Conservation (phyloP, 2,888 invertebrate genomes). For the Noctuana brunneofusca region DNA sequence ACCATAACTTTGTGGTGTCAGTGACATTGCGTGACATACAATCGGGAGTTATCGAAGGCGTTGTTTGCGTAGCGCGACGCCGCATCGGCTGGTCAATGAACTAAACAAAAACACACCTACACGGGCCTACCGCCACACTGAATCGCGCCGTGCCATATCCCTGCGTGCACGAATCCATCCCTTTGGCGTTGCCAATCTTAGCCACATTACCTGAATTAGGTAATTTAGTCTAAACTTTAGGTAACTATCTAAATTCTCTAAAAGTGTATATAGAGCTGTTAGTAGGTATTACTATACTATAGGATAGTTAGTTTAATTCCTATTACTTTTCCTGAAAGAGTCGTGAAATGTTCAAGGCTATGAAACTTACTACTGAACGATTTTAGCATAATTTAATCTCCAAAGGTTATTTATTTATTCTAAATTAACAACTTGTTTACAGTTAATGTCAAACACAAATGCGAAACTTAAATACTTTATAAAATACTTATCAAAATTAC, state of each 20-base stretch:
- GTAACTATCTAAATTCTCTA: background rate
- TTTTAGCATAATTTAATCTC: too few relatives aligned
- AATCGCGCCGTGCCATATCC: constrained; percentile 41
- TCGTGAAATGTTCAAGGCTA: too few relatives aligned
- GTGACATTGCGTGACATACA: constrained; percentile 73
- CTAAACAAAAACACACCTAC: constrained; percentile 79
- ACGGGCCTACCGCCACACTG: constrained; percentile 57
- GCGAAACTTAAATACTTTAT: too few relatives aligned
- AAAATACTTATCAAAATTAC: too few relatives aligned
- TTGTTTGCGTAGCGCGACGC: constrained; percentile 75
- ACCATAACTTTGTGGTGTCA: constrained; percentile 55
- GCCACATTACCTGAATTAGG: background rate
- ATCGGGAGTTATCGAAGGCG: constrained; percentile 77
- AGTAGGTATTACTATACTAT: too few relatives aligned
- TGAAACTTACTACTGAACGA: too few relatives aligned
- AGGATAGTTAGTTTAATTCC: too few relatives aligned
- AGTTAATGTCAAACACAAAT: too few relatives aligned
- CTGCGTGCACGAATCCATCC: constrained; percentile 41
- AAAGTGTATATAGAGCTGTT: background rate
- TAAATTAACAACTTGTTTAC: too few relatives aligned
- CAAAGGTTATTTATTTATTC: too few relatives aligned
- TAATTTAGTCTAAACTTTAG: background rate
- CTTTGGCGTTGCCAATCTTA: constrained; percentile 24
- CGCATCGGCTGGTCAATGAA: constrained; percentile 76
- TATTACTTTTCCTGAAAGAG: too few relatives aligned